Base-by-base conservation (phyloP, 2,113 vertebrate genomes). In the Pavo muticus region DNA sequence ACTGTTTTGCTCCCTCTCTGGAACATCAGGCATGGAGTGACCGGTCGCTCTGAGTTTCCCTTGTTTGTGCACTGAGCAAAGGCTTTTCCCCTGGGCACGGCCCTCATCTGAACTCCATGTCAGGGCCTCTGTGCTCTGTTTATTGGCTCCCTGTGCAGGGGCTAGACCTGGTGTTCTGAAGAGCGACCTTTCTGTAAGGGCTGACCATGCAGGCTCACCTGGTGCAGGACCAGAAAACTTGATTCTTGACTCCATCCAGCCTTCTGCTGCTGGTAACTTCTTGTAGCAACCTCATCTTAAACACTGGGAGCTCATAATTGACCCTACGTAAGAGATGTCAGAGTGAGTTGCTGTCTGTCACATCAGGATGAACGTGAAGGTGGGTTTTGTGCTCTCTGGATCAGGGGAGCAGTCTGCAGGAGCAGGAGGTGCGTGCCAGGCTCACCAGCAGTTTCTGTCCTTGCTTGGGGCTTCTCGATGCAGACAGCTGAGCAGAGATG, bases 141-240 rank as follows among this genome's bases (percentile, higher is more conserved):
- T 84, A 10, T 80, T 93, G 92, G 48, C 69, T 86, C 27, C 83
- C 86, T 76, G 50, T 79, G 48, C 40, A 13, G 14, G 10, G 75
- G 14, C 72, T 88, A 65, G 68, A 74, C 91, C 57, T 93, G 60
- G 9, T 45, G 70, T 87, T 92, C n/a, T 45, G 44, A 17, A 91
- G 70, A 75, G 18, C 70, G 89, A 93, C 91, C 90, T 83, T 91
- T 94, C 59, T 6, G 2, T 83, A 60, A 50, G 60, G 32, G 71
- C 74, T 32, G 54, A 72, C 92, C 73, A 2, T 14, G 70, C 4
- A 39, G 72, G 77, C 52, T 84, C 0, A 0, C 79, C 9, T 96
- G 90, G 50, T 72, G 3, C 13, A 60, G 42, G 32, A 39, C 87
- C 87, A 85, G 71, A 39, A 94, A 69, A 54, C 30, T 1, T 1